phyloP scores from a whole-genome alignment of 1,140 invertebrate genomes.

The Macrosteles quadrilineatus region DNA sequence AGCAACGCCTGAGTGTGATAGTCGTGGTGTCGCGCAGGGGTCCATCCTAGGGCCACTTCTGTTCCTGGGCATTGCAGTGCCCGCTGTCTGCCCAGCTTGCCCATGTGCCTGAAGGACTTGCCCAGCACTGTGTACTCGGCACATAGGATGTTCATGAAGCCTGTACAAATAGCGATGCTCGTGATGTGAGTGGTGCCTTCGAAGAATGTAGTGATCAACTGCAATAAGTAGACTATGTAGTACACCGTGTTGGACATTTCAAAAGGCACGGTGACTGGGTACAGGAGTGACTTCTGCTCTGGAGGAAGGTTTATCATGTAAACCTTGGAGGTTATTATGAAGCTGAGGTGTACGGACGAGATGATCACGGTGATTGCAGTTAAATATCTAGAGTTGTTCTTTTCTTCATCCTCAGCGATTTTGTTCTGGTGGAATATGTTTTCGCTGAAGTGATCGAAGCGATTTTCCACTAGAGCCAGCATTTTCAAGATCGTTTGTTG shows the following conservation, averaged over 20 bases:
- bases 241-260: neutral
- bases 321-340: neutral
- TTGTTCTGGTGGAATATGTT: neutral
- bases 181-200: neutral
- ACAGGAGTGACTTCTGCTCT: conserved; percentile 5
- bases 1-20: neutral
- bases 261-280: neutral
- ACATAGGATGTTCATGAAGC: conserved; percentile 11
- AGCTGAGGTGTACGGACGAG: conserved; percentile 4
- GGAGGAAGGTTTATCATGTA: neutral
- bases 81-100: neutral
- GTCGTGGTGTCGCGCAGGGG: neutral
- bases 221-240: neutral
- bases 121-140: neutral
- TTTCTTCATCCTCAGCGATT: neutral
- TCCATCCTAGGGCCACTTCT: neutral
- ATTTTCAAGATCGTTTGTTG: conserved; percentile 6
- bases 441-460: neutral
- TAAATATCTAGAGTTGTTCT: neutral
- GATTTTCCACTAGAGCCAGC: neutral
- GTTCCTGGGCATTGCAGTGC: neutral
- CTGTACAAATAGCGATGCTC: conserved; percentile 3
- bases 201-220: neutral
- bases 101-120: neutral
- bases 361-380: neutral